phyloP scores from a whole-genome alignment of 2,113 vertebrate species.

The Muntiacus muntjak region DNA sequence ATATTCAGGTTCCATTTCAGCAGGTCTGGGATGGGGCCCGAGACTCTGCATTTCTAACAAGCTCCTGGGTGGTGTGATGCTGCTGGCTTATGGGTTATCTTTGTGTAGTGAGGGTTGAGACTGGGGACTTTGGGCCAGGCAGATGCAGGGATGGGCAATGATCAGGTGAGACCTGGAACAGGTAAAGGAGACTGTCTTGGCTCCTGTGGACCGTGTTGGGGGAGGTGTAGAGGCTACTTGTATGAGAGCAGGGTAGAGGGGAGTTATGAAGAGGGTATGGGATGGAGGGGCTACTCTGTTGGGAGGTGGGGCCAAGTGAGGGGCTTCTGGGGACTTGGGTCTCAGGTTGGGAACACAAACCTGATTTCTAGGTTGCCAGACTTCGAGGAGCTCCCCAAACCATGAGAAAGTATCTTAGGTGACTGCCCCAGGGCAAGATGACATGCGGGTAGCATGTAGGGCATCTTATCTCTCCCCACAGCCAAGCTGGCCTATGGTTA shows the following conservation, averaged over 20 bases:
- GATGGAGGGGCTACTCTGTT: neutral
- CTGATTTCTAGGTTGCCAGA: neutral
- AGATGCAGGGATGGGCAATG: neutral
- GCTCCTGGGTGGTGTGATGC: no score
- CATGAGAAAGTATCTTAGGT: neutral
- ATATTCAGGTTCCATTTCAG: neutral
- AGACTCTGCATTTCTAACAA: neutral
- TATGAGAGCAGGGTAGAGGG: neutral
- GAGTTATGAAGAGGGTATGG: neutral
- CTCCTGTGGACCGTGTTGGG: neutral
- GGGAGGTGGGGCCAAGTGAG: neutral
- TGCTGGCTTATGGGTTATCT: neutral
- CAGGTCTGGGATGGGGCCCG: neutral
- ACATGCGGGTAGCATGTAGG: neutral
- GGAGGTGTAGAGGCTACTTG: neutral
- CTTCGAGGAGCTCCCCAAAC: neutral
- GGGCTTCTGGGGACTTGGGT: neutral
- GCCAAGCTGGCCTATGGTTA: neutral
- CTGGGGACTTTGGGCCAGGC: neutral
- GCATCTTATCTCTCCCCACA: conserved; percentile 64
- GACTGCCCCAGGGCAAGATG: neutral
- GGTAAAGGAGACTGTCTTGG: neutral
- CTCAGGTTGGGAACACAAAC: neutral
- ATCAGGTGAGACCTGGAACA: neutral
- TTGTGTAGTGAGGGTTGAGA: neutral